phyloP scores from a whole-genome alignment of 2,113 vertebrate species.

The Lepidothrix coronata region DNA sequence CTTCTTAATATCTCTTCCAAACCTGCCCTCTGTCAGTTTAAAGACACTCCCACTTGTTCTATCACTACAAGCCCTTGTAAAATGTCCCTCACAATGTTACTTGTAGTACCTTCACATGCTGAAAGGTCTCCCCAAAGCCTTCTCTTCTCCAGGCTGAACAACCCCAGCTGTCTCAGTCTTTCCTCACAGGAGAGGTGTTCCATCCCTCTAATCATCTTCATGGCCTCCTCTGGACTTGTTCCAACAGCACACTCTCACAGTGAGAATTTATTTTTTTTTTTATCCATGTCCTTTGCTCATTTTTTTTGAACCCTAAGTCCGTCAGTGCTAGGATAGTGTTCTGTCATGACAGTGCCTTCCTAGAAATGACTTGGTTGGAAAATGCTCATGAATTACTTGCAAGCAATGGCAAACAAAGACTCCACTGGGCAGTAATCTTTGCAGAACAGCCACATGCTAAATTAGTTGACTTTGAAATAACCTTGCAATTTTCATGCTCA shows the following conservation, averaged over 20 bases:
- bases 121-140: neutral
- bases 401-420: neutral
- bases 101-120: neutral
- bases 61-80: neutral
- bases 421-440: neutral
- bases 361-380: neutral
- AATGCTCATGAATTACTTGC: neutral
- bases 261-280: neutral
- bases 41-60: neutral
- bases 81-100: too few relatives aligned
- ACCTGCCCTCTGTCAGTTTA: neutral
- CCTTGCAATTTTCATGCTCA: neutral
- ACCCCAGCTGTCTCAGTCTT: neutral
- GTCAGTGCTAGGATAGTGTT: neutral
- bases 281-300: neutral
- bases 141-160: neutral
- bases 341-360: neutral
- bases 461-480: neutral
- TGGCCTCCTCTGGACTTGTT: neutral
- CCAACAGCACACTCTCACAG: rapidly evolving
- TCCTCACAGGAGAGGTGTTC: neutral
- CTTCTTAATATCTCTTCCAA: neutral
- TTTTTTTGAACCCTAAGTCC: neutral
- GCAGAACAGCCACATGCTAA: neutral
- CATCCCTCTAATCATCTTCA: neutral